Conservation (phyloP, 2,888 invertebrate species). For the Tenodera sinensis region DNA sequence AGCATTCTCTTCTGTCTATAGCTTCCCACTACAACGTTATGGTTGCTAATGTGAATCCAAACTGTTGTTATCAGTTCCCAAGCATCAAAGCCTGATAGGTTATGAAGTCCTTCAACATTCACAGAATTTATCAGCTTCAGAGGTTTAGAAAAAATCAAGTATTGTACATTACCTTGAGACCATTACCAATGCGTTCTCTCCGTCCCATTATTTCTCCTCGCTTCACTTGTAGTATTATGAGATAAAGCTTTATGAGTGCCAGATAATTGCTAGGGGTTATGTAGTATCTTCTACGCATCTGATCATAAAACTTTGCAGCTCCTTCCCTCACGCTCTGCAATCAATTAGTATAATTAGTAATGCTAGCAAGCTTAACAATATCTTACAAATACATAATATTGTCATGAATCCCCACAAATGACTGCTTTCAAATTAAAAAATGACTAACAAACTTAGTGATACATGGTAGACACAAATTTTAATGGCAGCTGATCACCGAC, state of each 20-base stretch:
- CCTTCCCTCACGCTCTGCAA: slow-evolving; percentile 71
- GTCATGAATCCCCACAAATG: too few species aligned
- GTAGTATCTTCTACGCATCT: slow-evolving; percentile 83
- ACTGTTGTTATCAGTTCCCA: too few species aligned
- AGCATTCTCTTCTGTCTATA: too few species aligned
- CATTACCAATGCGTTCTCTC: slow-evolving; percentile 69
- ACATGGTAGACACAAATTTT: too few species aligned
- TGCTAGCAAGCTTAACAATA: background rate
- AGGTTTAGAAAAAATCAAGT: too few species aligned
- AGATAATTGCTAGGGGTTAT: slow-evolving; percentile 90
- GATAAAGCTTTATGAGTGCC: slow-evolving; percentile 77
- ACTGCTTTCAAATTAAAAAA: background rate
- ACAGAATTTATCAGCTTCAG: too few species aligned
- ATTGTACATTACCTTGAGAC: slow-evolving; percentile 50
- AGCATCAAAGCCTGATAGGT: too few species aligned
- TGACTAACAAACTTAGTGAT: background rate
- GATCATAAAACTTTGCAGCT: slow-evolving; percentile 71
- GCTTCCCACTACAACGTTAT: too few species aligned
- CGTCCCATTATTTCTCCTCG: slow-evolving; percentile 63
- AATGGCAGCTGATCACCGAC: too few species aligned
- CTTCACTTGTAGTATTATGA: slow-evolving; percentile 63
- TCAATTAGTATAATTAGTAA: background rate
- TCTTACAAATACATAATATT: background rate
- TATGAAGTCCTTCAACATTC: too few species aligned
- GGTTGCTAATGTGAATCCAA: too few species aligned